Conservation (phyloP, 2,797 vertebrate genomes). For the Chiloscyllium punctatum region DNA sequence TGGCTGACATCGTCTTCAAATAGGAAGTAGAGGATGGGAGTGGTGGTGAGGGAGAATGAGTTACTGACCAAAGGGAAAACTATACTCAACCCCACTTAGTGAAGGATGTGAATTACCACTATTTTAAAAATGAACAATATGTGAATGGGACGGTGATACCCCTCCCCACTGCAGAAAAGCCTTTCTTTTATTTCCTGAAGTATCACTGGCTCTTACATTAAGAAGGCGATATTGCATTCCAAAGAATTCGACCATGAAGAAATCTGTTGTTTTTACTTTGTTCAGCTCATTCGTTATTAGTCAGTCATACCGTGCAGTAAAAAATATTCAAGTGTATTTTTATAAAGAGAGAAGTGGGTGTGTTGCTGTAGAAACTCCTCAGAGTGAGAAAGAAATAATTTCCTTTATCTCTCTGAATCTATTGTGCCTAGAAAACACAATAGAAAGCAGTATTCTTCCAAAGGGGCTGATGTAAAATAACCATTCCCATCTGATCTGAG, state of each 20-base stretch:
- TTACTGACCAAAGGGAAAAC: neutral
- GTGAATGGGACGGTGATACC: too few species aligned
- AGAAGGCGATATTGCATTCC: neutral
- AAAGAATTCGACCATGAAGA: neutral
- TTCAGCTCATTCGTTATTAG: neutral
- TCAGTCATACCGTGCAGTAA: neutral
- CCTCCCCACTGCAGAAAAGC: neutral
- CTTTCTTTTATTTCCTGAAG: neutral
- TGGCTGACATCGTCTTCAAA: neutral
- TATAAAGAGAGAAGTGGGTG: slow-evolving; percentile 8
- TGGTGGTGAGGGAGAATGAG: neutral
- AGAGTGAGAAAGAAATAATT: neutral
- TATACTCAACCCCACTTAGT: neutral
- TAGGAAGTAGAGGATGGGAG: too few species aligned
- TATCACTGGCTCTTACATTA: neutral
- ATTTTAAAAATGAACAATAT: neutral
- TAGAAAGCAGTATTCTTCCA: neutral
- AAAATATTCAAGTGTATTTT: neutral
- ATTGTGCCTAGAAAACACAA: neutral
- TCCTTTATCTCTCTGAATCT: neutral
- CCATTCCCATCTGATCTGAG: neutral
- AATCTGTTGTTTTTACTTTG: slow-evolving; percentile 9
- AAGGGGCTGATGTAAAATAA: neutral
- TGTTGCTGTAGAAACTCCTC: slow-evolving; percentile 15
- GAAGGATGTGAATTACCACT: neutral